A percentile compares a stretch with the other conserved stretches of the same genome.
These are phyloP conservation scores for Ranitomeya variabilis DNA, from an alignment of 2,113 vertebrate genomes.

Conservation along the genomic window DNA sequence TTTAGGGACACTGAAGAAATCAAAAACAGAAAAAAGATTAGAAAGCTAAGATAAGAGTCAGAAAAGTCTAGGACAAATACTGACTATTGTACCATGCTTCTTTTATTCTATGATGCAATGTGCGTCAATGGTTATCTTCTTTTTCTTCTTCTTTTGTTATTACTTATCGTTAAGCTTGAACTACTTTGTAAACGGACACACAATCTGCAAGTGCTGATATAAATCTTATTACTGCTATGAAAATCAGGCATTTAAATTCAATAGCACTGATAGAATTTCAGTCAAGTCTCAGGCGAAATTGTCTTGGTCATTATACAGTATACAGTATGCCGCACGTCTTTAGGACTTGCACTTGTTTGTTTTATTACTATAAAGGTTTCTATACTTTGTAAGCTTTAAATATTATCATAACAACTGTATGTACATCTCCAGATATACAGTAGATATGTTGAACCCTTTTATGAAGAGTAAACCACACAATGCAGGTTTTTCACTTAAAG, in stretches of 20 bases:
- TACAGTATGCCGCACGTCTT: background rate
- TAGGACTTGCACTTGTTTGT: background rate
- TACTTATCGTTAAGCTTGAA: background rate
- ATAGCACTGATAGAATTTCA: background rate
- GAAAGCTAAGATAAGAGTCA: background rate
- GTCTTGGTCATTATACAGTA: background rate
- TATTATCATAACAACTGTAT: background rate
- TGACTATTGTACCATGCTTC: background rate
- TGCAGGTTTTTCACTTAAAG: too few relatives aligned
- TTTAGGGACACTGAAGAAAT: background rate
- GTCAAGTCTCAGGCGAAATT: background rate
- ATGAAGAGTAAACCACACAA: background rate
- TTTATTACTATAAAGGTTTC: background rate
- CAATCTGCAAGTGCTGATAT: background rate
- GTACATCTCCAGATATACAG: background rate
- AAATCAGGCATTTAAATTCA: background rate
- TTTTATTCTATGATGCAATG: background rate
- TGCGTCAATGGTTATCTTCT: background rate
- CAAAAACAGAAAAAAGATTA: constrained; percentile 18
- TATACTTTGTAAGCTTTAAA: background rate
- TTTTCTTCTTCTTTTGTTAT: background rate
- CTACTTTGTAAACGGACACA: background rate
- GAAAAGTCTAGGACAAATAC: background rate
- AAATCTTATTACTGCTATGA: background rate
- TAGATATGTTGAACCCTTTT: background rate